Percentiles rank a stretch among this genome's conserved stretches.
Evolutionary conservation across 2,888 invertebrate genomes (phyloP).

Genomic region (Hyles lineata): DNA sequence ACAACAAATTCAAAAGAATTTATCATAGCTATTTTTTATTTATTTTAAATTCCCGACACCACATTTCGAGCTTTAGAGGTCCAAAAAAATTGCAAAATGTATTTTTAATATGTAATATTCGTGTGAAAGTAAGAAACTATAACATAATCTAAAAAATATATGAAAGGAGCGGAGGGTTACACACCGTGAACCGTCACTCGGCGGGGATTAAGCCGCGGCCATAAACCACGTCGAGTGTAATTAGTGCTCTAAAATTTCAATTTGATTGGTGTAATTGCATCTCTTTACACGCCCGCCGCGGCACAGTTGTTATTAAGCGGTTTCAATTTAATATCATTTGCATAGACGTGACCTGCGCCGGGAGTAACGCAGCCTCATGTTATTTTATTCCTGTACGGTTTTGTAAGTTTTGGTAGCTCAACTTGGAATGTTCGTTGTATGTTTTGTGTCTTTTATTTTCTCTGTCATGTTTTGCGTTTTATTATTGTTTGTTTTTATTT

Average conservation of each 20-base stretch:
- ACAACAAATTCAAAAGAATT: too few relatives aligned
- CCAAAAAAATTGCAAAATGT: too few relatives aligned
- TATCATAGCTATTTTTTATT: too few relatives aligned
- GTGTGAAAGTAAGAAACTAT: too few relatives aligned
- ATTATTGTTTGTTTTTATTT: not conserved
- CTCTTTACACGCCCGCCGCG: conserved; percentile 74
- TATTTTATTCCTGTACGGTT: not conserved
- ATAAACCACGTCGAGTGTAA: conserved; percentile 78
- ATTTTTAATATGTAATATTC: too few relatives aligned
- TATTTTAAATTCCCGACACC: too few relatives aligned
- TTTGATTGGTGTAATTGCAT: conserved; percentile 85
- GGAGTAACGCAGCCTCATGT: conserved; percentile 13
- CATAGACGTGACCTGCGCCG: conserved; percentile 78
- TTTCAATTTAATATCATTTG: conserved; percentile 84
- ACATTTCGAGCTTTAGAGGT: too few relatives aligned
- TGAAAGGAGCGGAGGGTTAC: conserved; percentile 4
- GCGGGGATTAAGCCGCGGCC: conserved; percentile 54
- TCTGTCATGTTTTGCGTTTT: not conserved
- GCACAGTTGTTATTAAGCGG: conserved; percentile 84
- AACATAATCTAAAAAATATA: not conserved
- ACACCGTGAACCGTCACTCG: conserved; percentile 35
- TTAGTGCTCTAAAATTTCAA: conserved; percentile 81
- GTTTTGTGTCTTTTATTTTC: not conserved
- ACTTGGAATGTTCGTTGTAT: too few relatives aligned
- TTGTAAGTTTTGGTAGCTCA: not conserved